A percentile compares a stretch with the other conserved stretches of the same genome.
Conservation (phyloP, 2,888 invertebrate genomes). For the Torymus auratus region DNA sequence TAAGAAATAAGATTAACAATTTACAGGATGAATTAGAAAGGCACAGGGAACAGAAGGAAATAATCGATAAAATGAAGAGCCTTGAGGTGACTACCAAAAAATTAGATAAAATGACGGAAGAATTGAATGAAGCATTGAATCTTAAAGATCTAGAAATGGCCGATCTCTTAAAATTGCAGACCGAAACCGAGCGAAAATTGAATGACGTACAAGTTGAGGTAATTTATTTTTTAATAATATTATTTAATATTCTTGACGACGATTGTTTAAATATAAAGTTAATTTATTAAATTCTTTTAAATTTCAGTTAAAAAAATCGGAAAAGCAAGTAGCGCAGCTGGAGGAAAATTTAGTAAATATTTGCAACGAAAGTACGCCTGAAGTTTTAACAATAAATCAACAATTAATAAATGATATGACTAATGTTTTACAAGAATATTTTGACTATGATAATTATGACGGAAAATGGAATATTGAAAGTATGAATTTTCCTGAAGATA, state of each 20-base stretch:
- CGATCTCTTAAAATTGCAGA: constrained; percentile 55
- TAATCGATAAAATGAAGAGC: constrained; percentile 47
- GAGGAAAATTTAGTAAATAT: constrained; percentile 49
- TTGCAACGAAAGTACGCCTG: constrained; percentile 5
- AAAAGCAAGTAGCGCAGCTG: constrained; percentile 48
- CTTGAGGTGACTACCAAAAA: constrained; percentile 39
- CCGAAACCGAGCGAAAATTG: constrained; percentile 60
- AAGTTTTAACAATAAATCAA: constrained; percentile 19
- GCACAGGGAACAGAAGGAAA: constrained; percentile 54
- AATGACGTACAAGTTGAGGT: constrained; percentile 57
- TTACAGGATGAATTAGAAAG: constrained; percentile 55
- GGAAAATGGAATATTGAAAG: constrained; percentile 51
- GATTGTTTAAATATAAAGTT: background rate
- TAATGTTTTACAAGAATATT: constrained; percentile 49
- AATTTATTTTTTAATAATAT: constrained; percentile 17
- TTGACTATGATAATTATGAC: constrained; percentile 55
- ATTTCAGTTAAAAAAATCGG: constrained; percentile 53
- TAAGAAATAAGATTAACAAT: constrained; percentile 54
- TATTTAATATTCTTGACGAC: background rate
- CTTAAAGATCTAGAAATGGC: constrained; percentile 58
- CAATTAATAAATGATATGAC: constrained; percentile 48
- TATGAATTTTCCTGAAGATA: constrained; percentile 36
- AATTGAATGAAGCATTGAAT: constrained; percentile 56
- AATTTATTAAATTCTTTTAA: constrained; percentile 21
- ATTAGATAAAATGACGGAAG: constrained; percentile 56